A percentile compares a stretch with the other conserved stretches of the same genome.
phyloP scores from a whole-genome alignment of 2,888 invertebrate genomes.

The Hartigia nigra region DNA sequence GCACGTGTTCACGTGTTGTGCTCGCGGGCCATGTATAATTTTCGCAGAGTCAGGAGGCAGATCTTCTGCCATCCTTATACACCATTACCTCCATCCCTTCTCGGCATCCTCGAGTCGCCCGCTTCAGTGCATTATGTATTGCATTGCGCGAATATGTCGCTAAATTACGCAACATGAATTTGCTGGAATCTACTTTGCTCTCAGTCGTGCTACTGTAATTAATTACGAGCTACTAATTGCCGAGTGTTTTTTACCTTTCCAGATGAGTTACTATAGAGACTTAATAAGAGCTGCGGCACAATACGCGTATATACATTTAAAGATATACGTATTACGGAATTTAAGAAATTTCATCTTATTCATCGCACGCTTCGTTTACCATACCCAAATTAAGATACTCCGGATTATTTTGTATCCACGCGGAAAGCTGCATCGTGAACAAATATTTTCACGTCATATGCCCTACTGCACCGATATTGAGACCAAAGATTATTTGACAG shows the following conservation, averaged over 20 bases:
- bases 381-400: neutral
- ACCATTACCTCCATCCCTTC: neutral
- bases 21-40: neutral
- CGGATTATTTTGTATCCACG: neutral
- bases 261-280: neutral
- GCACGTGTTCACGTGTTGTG: neutral
- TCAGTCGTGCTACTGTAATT: neutral
- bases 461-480: no score
- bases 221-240: neutral
- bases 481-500: neutral
- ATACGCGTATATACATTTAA: neutral
- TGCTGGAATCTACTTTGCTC: neutral
- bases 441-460: neutral
- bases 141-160: neutral
- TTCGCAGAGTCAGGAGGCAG: neutral
- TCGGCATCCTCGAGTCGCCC: neutral
- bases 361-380: neutral
- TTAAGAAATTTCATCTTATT: neutral
- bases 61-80: neutral
- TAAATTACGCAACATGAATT: neutral
- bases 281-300: neutral
- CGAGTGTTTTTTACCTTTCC: neutral
- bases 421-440: neutral
- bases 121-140: neutral
- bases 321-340: neutral